Evolutionary conservation across 2,113 vertebrate genomes (phyloP), one percentile per base, ranked within the genome.

Genomic region (Nipponia nippon): DNA sequence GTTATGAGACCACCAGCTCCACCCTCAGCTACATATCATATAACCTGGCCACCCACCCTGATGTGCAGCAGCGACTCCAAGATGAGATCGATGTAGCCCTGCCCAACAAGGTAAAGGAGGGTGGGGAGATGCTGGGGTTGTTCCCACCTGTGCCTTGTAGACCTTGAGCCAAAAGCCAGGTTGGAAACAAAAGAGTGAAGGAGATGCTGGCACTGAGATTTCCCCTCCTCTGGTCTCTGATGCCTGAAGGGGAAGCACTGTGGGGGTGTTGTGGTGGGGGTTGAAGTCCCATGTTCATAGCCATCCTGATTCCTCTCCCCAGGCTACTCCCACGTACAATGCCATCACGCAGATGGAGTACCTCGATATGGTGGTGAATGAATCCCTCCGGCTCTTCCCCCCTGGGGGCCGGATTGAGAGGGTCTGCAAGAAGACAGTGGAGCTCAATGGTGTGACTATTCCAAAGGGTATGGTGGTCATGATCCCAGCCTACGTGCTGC

Each of bases 261-360:
- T 0, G 2, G 40, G 14, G 34, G 7, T 30, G 9, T 47, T 44
- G 63, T 25, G 20, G 13, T 50, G 36, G 30, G 8, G 30, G 10
- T 17, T 40, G 50, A 67, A 49, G 47, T 21, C 58, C 11, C 2
- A 2, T 58, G 27, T 42, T 65, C 34, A 12, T 30, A 42, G 40
- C 16, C 15, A 9, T 9, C 10, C 65, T 19, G 18, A 1, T 83
- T 49, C 29, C 66, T 29, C 6, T 91, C 19, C 29, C 9, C 40
- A 99, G 98, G 91, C 94, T 50, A 18, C 97, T 25, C 89, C 98
- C 40, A 98, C 96, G 0, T 99, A 99, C n/a, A 96, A 91, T 1
- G 10, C 82, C 3, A 14, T 99, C 87, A 93, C 87, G 62, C 98
- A 99, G 83, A 98, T 99, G 98, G 98, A 99, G 16, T 99, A 99